Conservation (phyloP, 2,888 invertebrate species). For the Linhomoeus sp. region DNA sequence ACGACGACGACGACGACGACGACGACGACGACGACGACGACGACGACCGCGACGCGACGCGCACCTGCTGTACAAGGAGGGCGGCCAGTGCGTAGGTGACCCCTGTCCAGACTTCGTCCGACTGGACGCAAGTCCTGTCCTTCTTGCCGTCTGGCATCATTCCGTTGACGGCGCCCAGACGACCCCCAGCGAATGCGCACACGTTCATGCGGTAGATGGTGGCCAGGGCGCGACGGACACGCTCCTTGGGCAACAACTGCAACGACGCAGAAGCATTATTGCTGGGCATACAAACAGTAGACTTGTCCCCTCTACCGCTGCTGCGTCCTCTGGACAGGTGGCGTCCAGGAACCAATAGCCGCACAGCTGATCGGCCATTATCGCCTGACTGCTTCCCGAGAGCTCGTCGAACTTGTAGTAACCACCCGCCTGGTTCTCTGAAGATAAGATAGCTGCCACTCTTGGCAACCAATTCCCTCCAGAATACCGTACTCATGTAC, state of each 20-base stretch:
- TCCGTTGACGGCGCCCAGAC: constrained; percentile 76
- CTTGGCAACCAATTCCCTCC: too few species aligned
- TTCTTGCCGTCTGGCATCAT: constrained; percentile 42
- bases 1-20: too few species aligned
- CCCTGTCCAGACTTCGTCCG: constrained; percentile 81
- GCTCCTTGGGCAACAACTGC: constrained; percentile 52
- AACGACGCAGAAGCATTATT: constrained; percentile 18
- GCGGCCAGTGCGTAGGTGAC: constrained; percentile 66
- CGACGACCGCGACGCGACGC: too few species aligned
- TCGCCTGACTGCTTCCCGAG: constrained; percentile 41
- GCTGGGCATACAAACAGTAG: not conserved
- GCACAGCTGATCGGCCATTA: constrained; percentile 84
- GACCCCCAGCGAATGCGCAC: constrained; percentile 50
- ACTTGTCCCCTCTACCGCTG: not conserved
- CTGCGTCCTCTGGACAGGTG: constrained; percentile 20
- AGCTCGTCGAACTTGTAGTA: constrained; percentile 52
- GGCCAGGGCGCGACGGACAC: constrained; percentile 49
- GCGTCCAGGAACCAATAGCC: constrained; percentile 66
- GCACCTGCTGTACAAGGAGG: constrained; percentile 56
- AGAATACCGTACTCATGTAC: not conserved
- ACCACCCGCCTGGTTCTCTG: constrained; percentile 31
- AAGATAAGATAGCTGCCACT: too few species aligned
- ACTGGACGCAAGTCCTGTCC: constrained; percentile 53
- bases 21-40: too few species aligned
- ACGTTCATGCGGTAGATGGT: constrained; percentile 67